Conservation (phyloP, 2,797 vertebrate species). For the Takifugu rubripes region DNA sequence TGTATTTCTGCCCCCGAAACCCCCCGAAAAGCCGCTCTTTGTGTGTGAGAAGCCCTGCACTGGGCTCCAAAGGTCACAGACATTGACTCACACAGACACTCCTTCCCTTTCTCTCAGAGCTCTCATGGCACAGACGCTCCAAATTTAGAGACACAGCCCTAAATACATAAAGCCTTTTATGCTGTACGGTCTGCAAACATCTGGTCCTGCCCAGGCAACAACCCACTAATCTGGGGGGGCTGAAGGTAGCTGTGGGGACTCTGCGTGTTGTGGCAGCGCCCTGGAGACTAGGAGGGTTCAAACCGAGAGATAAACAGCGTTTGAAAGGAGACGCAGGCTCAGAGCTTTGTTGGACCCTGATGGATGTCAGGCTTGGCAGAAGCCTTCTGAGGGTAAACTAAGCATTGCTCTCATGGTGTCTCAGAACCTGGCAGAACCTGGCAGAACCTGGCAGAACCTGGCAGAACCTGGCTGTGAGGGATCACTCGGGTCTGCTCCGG, state of each 20-base stretch:
- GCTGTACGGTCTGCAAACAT: conserved; percentile 28
- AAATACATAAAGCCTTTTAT: conserved; percentile 56
- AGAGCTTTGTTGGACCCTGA: not conserved
- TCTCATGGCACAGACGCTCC: conserved; percentile 47
- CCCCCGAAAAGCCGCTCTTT: too few relatives aligned
- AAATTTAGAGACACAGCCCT: conserved; percentile 56
- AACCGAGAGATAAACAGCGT: conserved; percentile 43
- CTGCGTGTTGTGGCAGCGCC: conserved; percentile 33
- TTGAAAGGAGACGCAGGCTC: conserved; percentile 21
- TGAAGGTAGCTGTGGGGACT: conserved; percentile 42
- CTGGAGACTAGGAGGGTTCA: conserved; percentile 36
- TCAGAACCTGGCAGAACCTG: not conserved
- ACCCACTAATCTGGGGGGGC: conserved; percentile 51
- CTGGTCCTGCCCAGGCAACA: conserved; percentile 57
- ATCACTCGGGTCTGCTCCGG: conserved; percentile 2
- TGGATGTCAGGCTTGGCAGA: conserved; percentile 8
- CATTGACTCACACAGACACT: conserved; percentile 38
- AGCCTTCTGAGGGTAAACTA: conserved; percentile 23
- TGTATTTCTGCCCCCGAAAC: too few relatives aligned
- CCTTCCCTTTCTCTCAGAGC: conserved; percentile 38
- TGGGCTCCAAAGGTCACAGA: conserved; percentile 48
- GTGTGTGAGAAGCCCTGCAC: conserved; percentile 31
- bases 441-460: too few relatives aligned
- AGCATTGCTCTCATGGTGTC: conserved; percentile 1
- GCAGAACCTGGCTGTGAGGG: not conserved